These are phyloP conservation scores for Lutjanus argentimaculatus DNA, from an alignment of 2,797 vertebrate genomes.

Conservation along the genomic window DNA sequence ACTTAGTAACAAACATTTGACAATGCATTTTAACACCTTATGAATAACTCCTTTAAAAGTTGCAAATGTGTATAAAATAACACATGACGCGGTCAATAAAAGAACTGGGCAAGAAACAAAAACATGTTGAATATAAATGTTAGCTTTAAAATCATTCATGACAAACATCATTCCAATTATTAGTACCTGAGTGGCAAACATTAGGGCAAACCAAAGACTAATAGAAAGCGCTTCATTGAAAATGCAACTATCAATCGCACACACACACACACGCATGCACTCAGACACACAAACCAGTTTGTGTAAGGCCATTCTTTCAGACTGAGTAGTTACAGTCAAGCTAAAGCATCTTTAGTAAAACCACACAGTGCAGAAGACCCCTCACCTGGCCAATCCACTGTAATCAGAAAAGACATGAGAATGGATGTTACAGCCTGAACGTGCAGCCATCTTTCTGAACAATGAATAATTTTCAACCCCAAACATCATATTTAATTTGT, in stretches of 20 bases:
- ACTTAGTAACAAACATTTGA: slow-evolving; percentile 38
- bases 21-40: slow-evolving; percentile 36
- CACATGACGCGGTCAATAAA: slow-evolving; percentile 19
- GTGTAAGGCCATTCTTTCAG: slow-evolving; percentile 37
- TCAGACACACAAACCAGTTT: slow-evolving; percentile 39
- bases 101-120: slow-evolving; percentile 33
- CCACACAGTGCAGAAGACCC: slow-evolving; percentile 64
- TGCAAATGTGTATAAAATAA: slow-evolving; percentile 34
- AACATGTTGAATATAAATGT: slow-evolving; percentile 50
- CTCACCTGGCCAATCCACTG: slow-evolving; percentile 89
- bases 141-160: slow-evolving; percentile 55
- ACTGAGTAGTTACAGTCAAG: slow-evolving; percentile 56
- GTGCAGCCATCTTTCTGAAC: slow-evolving; percentile 12
- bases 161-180: slow-evolving; percentile 59
- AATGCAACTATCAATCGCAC: slow-evolving; percentile 42
- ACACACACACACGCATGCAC: slow-evolving; percentile 44
- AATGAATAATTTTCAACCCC: not conserved
- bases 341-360: slow-evolving; percentile 70
- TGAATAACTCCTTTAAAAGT: slow-evolving; percentile 23
- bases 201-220: slow-evolving; percentile 62
- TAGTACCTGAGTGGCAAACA: slow-evolving; percentile 61
- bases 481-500: slow-evolving; percentile 1
- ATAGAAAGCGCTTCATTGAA: slow-evolving; percentile 32
- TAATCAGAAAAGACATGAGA: slow-evolving; percentile 80
- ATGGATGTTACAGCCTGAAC: slow-evolving; percentile 54